These are phyloP conservation scores for Calephelis virginiensis DNA, from an alignment of 1,140 invertebrate genomes.

Conservation along the genomic window DNA sequence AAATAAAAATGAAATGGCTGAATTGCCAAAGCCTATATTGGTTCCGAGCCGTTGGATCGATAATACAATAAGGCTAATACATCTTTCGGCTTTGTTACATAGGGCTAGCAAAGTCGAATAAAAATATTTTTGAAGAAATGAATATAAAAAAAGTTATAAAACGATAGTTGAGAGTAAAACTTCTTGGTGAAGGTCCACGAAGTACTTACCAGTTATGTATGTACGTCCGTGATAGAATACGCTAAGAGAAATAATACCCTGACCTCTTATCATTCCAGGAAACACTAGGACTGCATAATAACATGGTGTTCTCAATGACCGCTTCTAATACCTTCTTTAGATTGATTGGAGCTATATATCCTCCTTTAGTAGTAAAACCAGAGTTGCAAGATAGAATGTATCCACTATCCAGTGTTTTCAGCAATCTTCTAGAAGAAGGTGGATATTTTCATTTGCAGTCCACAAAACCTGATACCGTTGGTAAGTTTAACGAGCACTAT, in stretches of 20 bases:
- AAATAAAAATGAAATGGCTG: too few relatives aligned
- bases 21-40: too few relatives aligned
- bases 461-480: slow-evolving; percentile 94
- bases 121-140: too few relatives aligned
- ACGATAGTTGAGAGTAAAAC: too few relatives aligned
- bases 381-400: slow-evolving; percentile 80
- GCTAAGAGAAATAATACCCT: not conserved
- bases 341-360: slow-evolving; percentile 49
- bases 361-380: slow-evolving; percentile 52
- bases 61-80: too few relatives aligned
- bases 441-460: slow-evolving; percentile 93
- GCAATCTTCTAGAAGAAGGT: slow-evolving; percentile 81
- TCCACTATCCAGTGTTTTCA: slow-evolving; percentile 76
- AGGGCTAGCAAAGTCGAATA: too few relatives aligned
- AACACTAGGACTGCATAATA: slow-evolving; percentile 71
- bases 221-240: too few relatives aligned
- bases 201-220: too few relatives aligned
- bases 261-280: slow-evolving; percentile 78
- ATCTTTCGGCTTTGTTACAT: too few relatives aligned
- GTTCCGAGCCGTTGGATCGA: too few relatives aligned
- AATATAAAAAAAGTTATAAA: too few relatives aligned
- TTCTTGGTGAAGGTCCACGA: too few relatives aligned
- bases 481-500: slow-evolving; percentile 65
- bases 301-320: slow-evolving; percentile 33
- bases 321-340: slow-evolving; percentile 29